Evolutionary conservation across 2,888 invertebrate species (phyloP).

Genomic region (Penaeus monodon): DNA sequence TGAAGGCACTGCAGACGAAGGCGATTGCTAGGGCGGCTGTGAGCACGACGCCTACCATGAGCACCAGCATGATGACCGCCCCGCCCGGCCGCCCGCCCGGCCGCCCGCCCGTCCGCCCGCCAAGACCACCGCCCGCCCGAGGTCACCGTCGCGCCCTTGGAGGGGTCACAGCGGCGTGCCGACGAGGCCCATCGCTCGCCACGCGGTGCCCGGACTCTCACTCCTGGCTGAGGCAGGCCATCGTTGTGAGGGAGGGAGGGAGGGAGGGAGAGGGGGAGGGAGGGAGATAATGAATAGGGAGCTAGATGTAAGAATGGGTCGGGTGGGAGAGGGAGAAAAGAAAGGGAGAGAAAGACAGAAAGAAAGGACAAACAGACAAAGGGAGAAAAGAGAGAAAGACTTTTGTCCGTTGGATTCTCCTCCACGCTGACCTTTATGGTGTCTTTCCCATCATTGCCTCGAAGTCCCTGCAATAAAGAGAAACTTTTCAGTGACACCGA

Average conservation of each 20-base stretch:
- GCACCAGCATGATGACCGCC: slow-evolving; percentile 25
- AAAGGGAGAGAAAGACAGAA: not conserved
- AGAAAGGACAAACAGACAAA: not conserved
- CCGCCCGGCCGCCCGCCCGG: not conserved
- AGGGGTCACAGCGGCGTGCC: not conserved
- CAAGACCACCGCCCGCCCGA: not conserved
- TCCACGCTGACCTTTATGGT: no score
- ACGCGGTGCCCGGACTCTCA: slow-evolving; percentile 1
- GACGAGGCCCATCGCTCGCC: slow-evolving; percentile 1
- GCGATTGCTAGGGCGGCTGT: slow-evolving; percentile 58
- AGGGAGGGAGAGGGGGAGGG: not conserved
- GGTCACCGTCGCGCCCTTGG: not conserved
- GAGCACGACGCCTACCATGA: slow-evolving; percentile 54
- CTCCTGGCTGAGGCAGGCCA: not conserved
- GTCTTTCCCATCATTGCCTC: no score
- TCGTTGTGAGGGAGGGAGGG: not conserved
- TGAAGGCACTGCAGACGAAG: slow-evolving; percentile 54
- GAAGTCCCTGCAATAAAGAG: no score
- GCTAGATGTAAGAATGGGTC: not conserved
- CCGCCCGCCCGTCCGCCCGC: slow-evolving; percentile 2
- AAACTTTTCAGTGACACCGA: no score
- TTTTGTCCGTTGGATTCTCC: not conserved
- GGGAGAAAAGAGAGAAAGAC: not conserved
- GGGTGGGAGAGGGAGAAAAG: not conserved
- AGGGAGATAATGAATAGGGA: not conserved